Evolutionary conservation across 2,797 vertebrate species (phyloP).

Genomic region (Tangara arthus): DNA sequence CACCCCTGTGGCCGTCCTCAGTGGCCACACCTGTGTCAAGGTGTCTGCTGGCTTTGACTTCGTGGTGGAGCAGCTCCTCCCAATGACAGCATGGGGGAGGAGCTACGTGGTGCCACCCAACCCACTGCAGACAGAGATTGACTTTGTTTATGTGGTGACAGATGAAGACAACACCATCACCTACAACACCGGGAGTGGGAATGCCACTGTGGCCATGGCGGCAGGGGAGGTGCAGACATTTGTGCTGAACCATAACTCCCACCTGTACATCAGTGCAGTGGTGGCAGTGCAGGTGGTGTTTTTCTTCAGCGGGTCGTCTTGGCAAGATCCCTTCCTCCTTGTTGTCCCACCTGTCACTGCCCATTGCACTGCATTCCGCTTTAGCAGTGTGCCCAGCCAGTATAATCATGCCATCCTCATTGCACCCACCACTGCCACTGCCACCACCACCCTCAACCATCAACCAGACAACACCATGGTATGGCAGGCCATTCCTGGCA

Average conservation of each 20-base stretch:
- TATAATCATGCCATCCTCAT: slow-evolving; percentile 30
- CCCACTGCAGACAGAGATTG: fast-evolving
- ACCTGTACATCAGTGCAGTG: neutral
- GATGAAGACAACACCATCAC: neutral
- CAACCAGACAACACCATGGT: fast-evolving
- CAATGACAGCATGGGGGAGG: neutral
- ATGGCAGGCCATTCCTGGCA: slow-evolving; percentile 62
- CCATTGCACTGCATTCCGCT: neutral
- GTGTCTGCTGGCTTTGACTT: neutral
- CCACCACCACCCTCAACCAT: slow-evolving; percentile 37
- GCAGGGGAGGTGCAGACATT: neutral
- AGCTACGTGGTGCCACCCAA: neutral
- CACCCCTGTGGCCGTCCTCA: neutral
- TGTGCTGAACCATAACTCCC: neutral
- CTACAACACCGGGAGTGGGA: fast-evolving
- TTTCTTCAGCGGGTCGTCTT: neutral
- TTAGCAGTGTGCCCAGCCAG: neutral
- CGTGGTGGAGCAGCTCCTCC: neutral
- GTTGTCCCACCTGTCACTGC: neutral
- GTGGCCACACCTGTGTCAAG: neutral
- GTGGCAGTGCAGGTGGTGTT: neutral
- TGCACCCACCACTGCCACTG: neutral
- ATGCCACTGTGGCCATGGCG: neutral
- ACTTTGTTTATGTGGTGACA: neutral
- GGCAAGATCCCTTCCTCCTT: neutral